A percentile compares a stretch with the other conserved stretches of the same genome.
phyloP scores from a whole-genome alignment of 2,113 vertebrate species.

The Sinocyclocheilus grahami region DNA sequence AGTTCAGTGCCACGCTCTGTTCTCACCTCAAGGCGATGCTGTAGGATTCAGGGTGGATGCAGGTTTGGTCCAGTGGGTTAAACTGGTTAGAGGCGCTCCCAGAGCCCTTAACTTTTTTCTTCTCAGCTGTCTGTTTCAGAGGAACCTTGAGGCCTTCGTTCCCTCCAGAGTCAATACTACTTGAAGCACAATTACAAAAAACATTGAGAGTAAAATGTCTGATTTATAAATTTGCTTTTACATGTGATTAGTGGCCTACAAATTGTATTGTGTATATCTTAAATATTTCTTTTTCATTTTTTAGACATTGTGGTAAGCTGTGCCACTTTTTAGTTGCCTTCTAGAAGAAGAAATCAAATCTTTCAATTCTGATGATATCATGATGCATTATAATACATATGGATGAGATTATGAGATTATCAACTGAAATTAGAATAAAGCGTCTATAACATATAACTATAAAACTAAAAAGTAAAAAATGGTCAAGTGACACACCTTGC shows the following conservation, averaged over 20 bases:
- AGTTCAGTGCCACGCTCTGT: not conserved
- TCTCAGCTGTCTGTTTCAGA: slow-evolving; percentile 79
- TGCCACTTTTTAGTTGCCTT: not conserved
- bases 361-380: not conserved
- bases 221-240: not conserved
- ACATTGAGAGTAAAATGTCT: not conserved
- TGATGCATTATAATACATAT: not conserved
- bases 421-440: too few relatives aligned
- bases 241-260: too few relatives aligned
- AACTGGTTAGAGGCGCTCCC: slow-evolving; percentile 61
- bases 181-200: slow-evolving; percentile 28
- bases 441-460: not conserved
- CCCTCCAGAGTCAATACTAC: slow-evolving; percentile 53
- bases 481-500: not conserved
- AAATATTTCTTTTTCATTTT: too few relatives aligned
- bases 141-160: slow-evolving; percentile 53
- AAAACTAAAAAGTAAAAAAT: not conserved
- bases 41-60: slow-evolving; percentile 97
- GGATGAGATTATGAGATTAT: too few relatives aligned
- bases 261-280: too few relatives aligned
- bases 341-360: not conserved
- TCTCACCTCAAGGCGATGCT: slow-evolving; percentile 86
- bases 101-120: slow-evolving; percentile 77
- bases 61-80: slow-evolving; percentile 96
- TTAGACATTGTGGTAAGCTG: too few relatives aligned